A percentile compares a stretch with the other conserved stretches of the same genome.
Evolutionary conservation across 2,888 invertebrate genomes (phyloP).

Genomic region (Lepidochitona cinerea): DNA sequence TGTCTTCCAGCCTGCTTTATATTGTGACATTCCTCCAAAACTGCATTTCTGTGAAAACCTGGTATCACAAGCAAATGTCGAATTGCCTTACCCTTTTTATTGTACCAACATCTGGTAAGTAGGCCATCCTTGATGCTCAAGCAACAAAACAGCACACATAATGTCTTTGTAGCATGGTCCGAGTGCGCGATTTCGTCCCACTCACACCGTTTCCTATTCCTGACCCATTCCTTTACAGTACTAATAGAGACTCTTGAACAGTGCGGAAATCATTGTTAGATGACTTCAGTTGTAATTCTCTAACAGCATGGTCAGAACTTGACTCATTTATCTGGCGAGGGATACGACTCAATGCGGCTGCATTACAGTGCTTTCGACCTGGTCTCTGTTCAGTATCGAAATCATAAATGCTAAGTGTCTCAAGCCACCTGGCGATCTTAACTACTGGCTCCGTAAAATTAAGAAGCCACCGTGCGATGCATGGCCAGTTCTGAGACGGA

Average conservation of each 20-base stretch:
- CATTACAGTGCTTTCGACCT: neutral
- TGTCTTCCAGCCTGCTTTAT: neutral
- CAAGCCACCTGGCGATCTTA: slow-evolving; percentile 20
- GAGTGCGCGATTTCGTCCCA: neutral
- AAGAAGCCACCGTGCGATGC: slow-evolving; percentile 21
- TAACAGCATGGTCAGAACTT: too few relatives aligned
- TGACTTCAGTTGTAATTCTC: too few relatives aligned
- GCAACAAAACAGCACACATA: neutral
- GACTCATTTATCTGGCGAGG: too few relatives aligned
- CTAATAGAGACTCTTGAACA: neutral
- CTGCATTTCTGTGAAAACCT: neutral
- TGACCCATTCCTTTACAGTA: neutral
- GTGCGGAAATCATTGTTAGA: neutral
- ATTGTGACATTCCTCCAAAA: neutral
- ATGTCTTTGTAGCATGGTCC: neutral
- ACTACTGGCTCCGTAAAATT: slow-evolving; percentile 20
- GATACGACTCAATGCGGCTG: too few relatives aligned
- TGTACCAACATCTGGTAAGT: neutral
- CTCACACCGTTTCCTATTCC: neutral
- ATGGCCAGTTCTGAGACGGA: slow-evolving; percentile 24
- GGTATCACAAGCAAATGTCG: neutral
- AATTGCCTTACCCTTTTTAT: neutral
- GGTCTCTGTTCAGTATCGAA: neutral
- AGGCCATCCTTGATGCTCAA: neutral
- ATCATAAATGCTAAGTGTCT: slow-evolving; percentile 4